These are phyloP conservation scores for Naja naja DNA, from an alignment of 2,113 vertebrate species.

Conservation along the genomic window DNA sequence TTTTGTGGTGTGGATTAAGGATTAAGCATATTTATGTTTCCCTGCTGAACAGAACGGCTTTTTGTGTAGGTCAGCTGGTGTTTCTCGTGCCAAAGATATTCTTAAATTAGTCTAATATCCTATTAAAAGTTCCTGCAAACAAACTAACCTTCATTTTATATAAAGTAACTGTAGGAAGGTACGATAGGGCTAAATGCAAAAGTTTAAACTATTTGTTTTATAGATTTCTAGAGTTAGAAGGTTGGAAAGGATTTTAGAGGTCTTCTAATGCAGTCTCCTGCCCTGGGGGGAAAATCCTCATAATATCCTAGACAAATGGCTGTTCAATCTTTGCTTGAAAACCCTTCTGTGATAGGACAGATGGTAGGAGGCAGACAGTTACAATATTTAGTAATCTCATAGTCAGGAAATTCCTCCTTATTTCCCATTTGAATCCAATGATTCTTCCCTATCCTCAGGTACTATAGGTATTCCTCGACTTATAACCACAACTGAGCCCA, in stretches of 20 bases:
- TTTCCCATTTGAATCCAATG: neutral
- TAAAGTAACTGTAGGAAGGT: neutral
- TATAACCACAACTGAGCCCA: neutral
- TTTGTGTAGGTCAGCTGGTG: slow-evolving; percentile 6
- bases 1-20: slow-evolving; percentile 55
- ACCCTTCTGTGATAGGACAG: neutral
- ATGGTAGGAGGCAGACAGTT: neutral
- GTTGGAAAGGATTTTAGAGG: neutral
- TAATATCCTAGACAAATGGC: neutral
- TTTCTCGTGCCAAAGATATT: neutral
- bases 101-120: slow-evolving; percentile 19
- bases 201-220: neutral
- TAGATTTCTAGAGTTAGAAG: neutral
- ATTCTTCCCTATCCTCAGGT: neutral
- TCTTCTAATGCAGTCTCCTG: neutral
- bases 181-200: neutral
- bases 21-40: slow-evolving; percentile 65
- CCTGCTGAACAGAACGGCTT: slow-evolving; percentile 38
- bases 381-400: neutral
- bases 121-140: neutral
- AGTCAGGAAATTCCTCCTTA: neutral
- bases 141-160: neutral
- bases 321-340: neutral
- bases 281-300: neutral
- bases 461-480: neutral